Conservation (phyloP, 1,140 invertebrate genomes). For the Charaxes varanes region DNA sequence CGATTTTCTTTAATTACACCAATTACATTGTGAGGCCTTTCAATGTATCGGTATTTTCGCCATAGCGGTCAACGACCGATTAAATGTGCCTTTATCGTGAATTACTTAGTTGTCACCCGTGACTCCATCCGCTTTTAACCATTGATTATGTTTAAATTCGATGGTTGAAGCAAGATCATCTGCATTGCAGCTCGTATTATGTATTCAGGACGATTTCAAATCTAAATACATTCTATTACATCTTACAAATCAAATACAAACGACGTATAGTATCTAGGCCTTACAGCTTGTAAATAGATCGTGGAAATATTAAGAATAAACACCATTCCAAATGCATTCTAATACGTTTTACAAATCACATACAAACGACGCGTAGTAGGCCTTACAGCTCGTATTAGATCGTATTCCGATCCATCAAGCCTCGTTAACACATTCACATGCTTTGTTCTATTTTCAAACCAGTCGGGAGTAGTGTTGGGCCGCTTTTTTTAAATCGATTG, state of each 20-base stretch:
- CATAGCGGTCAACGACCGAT: slow-evolving; percentile 39
- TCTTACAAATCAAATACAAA: too few species aligned
- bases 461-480: slow-evolving; percentile 43
- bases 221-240: slow-evolving; percentile 12
- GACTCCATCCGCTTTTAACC: too few species aligned
- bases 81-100: slow-evolving; percentile 35
- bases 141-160: too few species aligned
- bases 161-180: too few species aligned
- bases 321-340: too few species aligned
- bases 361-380: neutral
- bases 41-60: slow-evolving; percentile 38
- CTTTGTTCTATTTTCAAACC: slow-evolving; percentile 45
- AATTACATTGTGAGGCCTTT: slow-evolving; percentile 52
- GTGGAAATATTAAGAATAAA: too few species aligned
- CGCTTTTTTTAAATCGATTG: slow-evolving; percentile 48
- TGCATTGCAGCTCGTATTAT: too few species aligned
- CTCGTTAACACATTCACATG: slow-evolving; percentile 55
- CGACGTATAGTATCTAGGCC: too few species aligned
- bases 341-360: too few species aligned
- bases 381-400: slow-evolving; percentile 35
- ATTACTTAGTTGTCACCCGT: too few species aligned
- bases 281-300: too few species aligned
- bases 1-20: slow-evolving; percentile 68
- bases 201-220: too few species aligned
- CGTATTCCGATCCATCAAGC: slow-evolving; percentile 58